These are phyloP conservation scores for Lophius piscatorius DNA, from an alignment of 2,113 vertebrate genomes.

Conservation along the genomic window DNA sequence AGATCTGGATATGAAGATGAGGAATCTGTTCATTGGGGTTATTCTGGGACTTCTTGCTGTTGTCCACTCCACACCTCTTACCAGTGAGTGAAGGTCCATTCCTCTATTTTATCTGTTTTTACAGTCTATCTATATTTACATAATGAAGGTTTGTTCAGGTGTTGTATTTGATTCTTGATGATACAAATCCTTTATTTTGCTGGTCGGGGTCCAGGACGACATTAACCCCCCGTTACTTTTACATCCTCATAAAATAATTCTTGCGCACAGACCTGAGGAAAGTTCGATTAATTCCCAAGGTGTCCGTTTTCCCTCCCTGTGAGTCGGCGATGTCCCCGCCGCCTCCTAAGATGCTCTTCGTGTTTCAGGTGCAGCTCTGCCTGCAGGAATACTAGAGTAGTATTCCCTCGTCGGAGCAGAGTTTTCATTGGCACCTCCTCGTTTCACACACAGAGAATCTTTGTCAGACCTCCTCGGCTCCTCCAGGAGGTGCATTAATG, in stretches of 20 bases:
- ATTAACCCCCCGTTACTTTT: too few relatives aligned
- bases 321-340: constrained; percentile 42
- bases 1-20: constrained; percentile 32
- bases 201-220: too few relatives aligned
- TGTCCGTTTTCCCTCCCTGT: constrained; percentile 19
- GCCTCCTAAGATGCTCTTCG: constrained; percentile 31
- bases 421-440: constrained; percentile 27
- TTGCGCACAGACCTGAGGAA: constrained; percentile 10
- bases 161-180: too few relatives aligned
- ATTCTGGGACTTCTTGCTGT: constrained; percentile 54
- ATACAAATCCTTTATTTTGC: too few relatives aligned
- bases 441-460: constrained; percentile 53
- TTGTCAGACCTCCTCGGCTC: constrained; percentile 51
- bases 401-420: constrained; percentile 48
- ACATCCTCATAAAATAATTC: background rate
- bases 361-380: constrained; percentile 31
- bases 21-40: constrained; percentile 26
- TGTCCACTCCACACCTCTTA: constrained; percentile 37
- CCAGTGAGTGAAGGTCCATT: constrained; percentile 49
- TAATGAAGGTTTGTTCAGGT: too few relatives aligned
- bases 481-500: constrained; percentile 59
- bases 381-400: constrained; percentile 26
- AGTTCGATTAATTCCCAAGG: constrained; percentile 26
- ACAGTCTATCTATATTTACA: too few relatives aligned
- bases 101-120: background rate